Percentiles rank a stretch among this genome's conserved stretches.
Conservation (phyloP, 2,113 vertebrate genomes). For the Callopanchax toddi region DNA sequence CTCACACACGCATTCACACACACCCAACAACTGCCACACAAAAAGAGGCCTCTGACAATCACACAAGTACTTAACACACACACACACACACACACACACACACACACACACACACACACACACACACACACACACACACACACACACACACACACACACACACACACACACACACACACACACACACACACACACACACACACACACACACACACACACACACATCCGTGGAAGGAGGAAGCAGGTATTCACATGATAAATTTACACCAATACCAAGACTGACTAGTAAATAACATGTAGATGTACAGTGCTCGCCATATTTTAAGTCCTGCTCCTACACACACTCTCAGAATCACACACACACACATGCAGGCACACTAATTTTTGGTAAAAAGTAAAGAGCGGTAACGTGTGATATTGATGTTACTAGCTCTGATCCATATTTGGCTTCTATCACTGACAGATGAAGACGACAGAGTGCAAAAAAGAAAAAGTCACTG, state of each 20-base stretch:
- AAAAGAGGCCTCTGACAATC: conserved; percentile 23
- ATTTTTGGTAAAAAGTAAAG: conserved; percentile 69
- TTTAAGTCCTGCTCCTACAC: conserved; percentile 52
- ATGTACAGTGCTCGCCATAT: conserved; percentile 68
- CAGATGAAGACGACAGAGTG: conserved; percentile 19
- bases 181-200: conserved; percentile 9
- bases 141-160: conserved; percentile 8
- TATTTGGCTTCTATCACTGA: conserved; percentile 65
- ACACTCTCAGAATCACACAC: conserved; percentile 21
- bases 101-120: conserved; percentile 4
- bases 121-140: conserved; percentile 12
- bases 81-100: conserved; percentile 8
- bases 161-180: conserved; percentile 6
- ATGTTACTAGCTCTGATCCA: conserved; percentile 56
- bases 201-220: conserved; percentile 31
- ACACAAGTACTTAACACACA: conserved; percentile 22
- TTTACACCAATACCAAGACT: conserved; percentile 71
- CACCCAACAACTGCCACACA: conserved; percentile 51
- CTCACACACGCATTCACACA: conserved; percentile 1
- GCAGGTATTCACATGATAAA: conserved; percentile 72
- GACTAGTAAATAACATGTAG: conserved; percentile 70
- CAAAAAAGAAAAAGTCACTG: not conserved
- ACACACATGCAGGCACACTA: not conserved
- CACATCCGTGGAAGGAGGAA: conserved; percentile 41
- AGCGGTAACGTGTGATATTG: conserved; percentile 27